Evolutionary conservation across 92 coral and sea anemone genomes (phyloP), one percentile per base, ranked within the genome.

Genomic region (Umimayanthus chanpuru): DNA sequence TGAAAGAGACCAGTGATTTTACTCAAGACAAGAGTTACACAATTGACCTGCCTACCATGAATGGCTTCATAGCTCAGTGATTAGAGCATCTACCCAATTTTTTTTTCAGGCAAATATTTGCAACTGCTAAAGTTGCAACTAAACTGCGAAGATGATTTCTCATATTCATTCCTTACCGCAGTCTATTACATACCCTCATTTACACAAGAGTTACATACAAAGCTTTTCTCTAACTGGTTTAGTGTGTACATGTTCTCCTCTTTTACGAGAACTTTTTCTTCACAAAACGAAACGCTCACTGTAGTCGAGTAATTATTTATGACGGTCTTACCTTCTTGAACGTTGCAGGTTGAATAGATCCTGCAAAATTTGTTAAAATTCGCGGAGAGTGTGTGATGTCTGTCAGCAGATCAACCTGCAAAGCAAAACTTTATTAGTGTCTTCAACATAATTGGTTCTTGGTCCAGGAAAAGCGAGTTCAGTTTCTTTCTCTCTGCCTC

Each of bases 341-440:
- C 26, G 92, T 94, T 16, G 98, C 92, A 8, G 99, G 99, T 87
- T 97, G 99, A 85, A 97, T 97, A 21, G 99, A 96, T 20, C 95
- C 92, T 20, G 97, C 98, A 90, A 97, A 95, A 88, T 95, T 95
- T 30, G 98, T 97, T 78, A 95, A 82, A 83, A 97, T 97, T 25
- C 99, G 97, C 3, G 99, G 99, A 25, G 99, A 97, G 81, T 97
- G 99, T 26, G 99, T 92, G 88, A 97, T 97, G 91, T 97, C 99
- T 2, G 98, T 97, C 81, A 97, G 93, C 56, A 97, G 88, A 66
- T 97, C 99, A 87, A 97, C 99, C 99, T 96, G 75, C 25, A 41
- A 86, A 50, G 38, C 85, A 67, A 15, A 36, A 26, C 25, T 56
- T 80, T 20, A 80, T 53, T 28, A 32, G 40, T 9, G 36, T 43